Conservation (phyloP, 23 tunicate genomes). For the Diplosoma virens region DNA sequence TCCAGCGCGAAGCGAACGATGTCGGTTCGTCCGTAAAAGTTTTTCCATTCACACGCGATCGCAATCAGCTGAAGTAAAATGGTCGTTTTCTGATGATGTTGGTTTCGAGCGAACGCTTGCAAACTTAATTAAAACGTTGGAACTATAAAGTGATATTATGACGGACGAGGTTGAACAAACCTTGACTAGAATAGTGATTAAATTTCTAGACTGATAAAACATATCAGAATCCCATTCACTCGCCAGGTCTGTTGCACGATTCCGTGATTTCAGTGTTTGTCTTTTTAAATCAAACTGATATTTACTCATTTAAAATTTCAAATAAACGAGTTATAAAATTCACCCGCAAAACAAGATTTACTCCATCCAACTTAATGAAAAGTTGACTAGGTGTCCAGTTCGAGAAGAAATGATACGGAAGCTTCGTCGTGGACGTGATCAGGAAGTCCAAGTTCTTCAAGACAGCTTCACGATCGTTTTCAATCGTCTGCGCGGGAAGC, state of each 20-base stretch:
- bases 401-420: slow-evolving; percentile 2
- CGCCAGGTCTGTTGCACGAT: no score
- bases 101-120: no score
- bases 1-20: slow-evolving; percentile 62
- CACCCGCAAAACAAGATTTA: slow-evolving; percentile 43
- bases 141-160: no score
- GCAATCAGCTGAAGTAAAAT: slow-evolving; percentile 28
- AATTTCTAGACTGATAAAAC: no score
- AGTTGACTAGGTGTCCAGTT: slow-evolving; percentile 45
- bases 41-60: slow-evolving; percentile 48
- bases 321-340: no score
- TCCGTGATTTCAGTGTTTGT: no score
- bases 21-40: slow-evolving; percentile 46
- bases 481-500: slow-evolving; percentile 8
- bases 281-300: no score
- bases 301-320: no score
- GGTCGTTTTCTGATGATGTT: no score
- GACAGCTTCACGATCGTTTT: slow-evolving; percentile 43
- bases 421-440: background rate
- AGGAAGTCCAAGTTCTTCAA: slow-evolving; percentile 53
- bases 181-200: background rate
- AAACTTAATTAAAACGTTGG: no score
- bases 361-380: slow-evolving; percentile 66
- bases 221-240: no score
- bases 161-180: no score